Percentiles rank a stretch among this genome's conserved stretches.
Conservation (phyloP, 2,113 vertebrate species). For the Isichthys henryi region DNA sequence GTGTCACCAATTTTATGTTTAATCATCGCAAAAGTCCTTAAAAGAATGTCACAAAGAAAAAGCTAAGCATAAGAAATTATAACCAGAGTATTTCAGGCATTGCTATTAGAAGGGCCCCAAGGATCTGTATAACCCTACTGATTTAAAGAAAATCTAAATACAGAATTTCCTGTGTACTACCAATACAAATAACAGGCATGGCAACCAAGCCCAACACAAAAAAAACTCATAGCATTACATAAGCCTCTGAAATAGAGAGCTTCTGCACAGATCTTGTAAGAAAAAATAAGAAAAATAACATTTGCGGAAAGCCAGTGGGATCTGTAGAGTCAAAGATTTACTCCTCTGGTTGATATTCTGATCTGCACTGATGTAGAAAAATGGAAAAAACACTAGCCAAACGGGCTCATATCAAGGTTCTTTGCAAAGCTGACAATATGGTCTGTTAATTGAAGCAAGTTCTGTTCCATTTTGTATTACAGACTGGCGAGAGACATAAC, state of each 20-base stretch:
- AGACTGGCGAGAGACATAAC: conserved; percentile 15
- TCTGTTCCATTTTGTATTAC: background rate
- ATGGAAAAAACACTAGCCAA: conserved; percentile 18
- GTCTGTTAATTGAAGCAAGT: conserved; percentile 1
- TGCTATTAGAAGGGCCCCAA: background rate
- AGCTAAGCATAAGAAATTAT: background rate
- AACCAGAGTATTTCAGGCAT: background rate
- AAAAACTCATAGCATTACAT: background rate
- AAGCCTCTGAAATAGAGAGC: background rate
- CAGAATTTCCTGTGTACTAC: background rate
- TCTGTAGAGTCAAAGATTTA: conserved; percentile 21
- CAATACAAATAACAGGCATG: background rate
- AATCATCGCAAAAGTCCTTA: background rate
- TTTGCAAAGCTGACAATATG: background rate
- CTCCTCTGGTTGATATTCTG: conserved; percentile 12
- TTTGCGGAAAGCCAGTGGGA: conserved; percentile 5
- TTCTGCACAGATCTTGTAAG: conserved; percentile 1
- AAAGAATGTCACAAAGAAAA: background rate
- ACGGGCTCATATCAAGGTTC: background rate
- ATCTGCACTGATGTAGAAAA: conserved; percentile 18
- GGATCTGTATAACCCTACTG: conserved; percentile 8
- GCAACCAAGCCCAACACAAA: background rate
- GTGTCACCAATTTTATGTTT: background rate
- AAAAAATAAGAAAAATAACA: background rate
- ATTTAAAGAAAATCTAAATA: conserved; percentile 15